A percentile compares a stretch with the other conserved stretches of the same genome.
phyloP scores from a whole-genome alignment of 35 echinoderm and acorn worm species.

The Eucidaris tribuloides region DNA sequence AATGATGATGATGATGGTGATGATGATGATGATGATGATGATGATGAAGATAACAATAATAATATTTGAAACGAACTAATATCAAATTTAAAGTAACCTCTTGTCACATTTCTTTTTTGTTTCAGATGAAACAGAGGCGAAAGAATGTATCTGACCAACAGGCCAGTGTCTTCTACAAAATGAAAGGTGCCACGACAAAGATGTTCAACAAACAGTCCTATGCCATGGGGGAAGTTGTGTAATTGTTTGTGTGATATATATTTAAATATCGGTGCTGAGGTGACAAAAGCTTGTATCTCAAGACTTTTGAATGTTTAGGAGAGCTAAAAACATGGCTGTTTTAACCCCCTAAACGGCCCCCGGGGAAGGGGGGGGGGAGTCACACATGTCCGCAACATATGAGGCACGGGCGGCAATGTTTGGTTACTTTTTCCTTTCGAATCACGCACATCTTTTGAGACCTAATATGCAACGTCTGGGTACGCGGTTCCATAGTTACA shows the following conservation, averaged over 20 bases:
- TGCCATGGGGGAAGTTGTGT: neutral
- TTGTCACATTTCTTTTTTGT: constrained; percentile 3
- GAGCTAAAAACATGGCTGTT: too few species aligned
- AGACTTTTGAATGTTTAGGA: too few species aligned
- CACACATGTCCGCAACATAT: constrained; percentile 41
- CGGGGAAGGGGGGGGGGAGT: constrained; percentile 74
- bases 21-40: too few species aligned
- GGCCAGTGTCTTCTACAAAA: constrained; percentile 93
- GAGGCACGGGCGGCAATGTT: too few species aligned
- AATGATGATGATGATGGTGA: too few species aligned
- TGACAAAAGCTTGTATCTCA: too few species aligned
- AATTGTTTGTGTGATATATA: constrained; percentile 38
- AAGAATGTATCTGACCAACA: constrained; percentile 75
- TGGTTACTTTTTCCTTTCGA: too few species aligned
- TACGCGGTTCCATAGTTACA: too few species aligned
- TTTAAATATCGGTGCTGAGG: too few species aligned
- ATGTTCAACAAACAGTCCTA: constrained; percentile 48
- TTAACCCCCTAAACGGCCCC: constrained; percentile 60
- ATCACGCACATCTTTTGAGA: too few species aligned
- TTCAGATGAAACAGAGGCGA: constrained; percentile 64
- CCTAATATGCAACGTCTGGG: too few species aligned
- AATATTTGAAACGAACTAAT: neutral
- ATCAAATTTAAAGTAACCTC: too few species aligned
- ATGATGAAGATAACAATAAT: neutral
- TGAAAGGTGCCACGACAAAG: constrained; percentile 82